Evolutionary conservation across 2,113 vertebrate genomes (phyloP), one percentile per base, ranked within the genome.

Genomic region (Poicephalus gulielmi): DNA sequence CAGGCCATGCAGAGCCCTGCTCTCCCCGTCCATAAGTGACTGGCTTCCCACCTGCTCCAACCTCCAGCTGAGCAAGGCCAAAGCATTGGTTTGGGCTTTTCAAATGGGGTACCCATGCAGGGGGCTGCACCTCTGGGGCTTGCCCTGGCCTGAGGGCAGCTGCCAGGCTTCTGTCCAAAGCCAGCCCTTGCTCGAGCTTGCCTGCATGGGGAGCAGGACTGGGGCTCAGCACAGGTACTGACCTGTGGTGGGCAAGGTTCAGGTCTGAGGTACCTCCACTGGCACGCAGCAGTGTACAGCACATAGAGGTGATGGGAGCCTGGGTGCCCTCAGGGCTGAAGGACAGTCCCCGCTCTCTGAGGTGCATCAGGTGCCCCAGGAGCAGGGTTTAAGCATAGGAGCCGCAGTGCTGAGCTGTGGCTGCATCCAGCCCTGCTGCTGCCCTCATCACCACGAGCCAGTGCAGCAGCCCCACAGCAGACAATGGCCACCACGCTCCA

Each of bases 61-160:
- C 13, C 20, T 67, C 5, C 24, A 6, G 12, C 18, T 52, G 55
- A 13, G 50, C 8, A 3, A 75, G 60, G 55, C 13, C 39, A n/a
- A 70, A 25, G 14, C 41, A 24, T 8, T 2, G n/a, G 66, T 55
- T 60, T 6, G 39, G 63, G 68, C 77, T 71, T 53, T 28, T 23
- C 4, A 41, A 39, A 22, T 0, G 23, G 57, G 69, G 52, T 43
- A 6, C 1, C 10, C 3, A 1, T 11, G 68, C 0, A 0, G 17
- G 47, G 35, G 77, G 13, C 77, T 57, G 84, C 60, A 15, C 3
- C 49, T 30, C 33, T 5, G 7, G 74, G 1, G 28, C 3, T 47
- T 71, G 78, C 24, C 27, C 30, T 5, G 8, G 12, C 3, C 2
- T 0, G 22, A 30, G 44, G 47, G 67, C 53, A 52, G 47, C 78